Base-by-base conservation (phyloP, 1,140 invertebrate species). In the Drosophila lacteicornis region DNA sequence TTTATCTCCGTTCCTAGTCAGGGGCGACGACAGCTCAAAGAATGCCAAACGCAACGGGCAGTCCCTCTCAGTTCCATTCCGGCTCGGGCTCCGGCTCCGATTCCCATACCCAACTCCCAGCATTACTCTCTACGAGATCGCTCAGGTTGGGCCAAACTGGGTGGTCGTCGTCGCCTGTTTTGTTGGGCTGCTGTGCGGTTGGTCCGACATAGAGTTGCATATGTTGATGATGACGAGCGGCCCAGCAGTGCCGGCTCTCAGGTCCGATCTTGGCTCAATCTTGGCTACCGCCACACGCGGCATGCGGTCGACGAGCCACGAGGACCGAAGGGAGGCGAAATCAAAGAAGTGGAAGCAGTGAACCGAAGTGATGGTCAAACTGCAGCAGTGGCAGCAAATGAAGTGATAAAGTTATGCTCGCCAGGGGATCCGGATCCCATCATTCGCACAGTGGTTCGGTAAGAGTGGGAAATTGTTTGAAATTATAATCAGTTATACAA, bases 371-470 rank as follows among this genome's bases (percentile, higher is more conserved):
- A 76, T 88, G 85, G 81, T 82, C 86, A 91, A 88, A 85, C 79
- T 84, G 85, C 80, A 82, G 45, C 55, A 68, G 30, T 75, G 65
- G 69, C 75, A 84, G 85, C 85, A 84, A 90, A 90, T 90, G 85
- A 90, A 90, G 85, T 90, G 85, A 90, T 90, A 90, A 90, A 90
- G 85, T 84, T 90, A 78, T 80, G 86, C 86, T 80, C 86, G 67
- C 75, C 86, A 60, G 86, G 79, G 82, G 82, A 81, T 59, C 63
- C 62, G 79, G 82, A 81, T 56, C 56, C 62, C 74, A 77, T 56
- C 45, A 53, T 22, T 38, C 12, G 60, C 17, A 73, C 77, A 73
- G 15, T 79, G 75, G 13, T 38, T 7, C 17, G 12, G 9, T 2
- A 17, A 0, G 9, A 5, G 4, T 2, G 3, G n/a, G 22, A 75